Evolutionary conservation across 2,113 vertebrate genomes (phyloP).

Genomic region (Trichechus manatus): DNA sequence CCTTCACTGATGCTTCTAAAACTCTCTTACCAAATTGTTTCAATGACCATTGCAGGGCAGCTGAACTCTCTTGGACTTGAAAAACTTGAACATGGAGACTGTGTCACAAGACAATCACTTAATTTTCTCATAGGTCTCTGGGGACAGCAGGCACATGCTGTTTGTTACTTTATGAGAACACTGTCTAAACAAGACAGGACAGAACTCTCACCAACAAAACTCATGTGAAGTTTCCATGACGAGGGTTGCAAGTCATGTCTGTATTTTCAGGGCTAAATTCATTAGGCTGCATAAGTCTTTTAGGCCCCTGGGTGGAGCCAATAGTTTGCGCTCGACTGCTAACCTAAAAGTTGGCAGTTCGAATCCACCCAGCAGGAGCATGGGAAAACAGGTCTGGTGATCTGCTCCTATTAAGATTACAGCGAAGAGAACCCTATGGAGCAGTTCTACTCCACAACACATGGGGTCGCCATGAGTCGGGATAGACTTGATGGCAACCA

Average conservation of each 20-base stretch:
- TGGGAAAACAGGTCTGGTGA: background rate
- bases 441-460: background rate
- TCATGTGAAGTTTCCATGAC: background rate
- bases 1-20: background rate
- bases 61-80: background rate
- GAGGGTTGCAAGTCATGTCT: background rate
- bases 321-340: background rate
- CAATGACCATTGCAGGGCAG: background rate
- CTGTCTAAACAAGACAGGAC: background rate
- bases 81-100: background rate
- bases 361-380: background rate
- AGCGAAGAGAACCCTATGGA: background rate
- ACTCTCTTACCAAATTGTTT: conserved; percentile 6
- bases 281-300: background rate
- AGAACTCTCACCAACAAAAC: background rate
- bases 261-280: background rate
- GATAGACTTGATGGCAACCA: background rate
- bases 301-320: background rate
- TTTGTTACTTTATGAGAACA: conserved; percentile 51
- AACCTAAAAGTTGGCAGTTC: background rate
- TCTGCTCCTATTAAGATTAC: background rate
- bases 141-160: conserved; percentile 42
- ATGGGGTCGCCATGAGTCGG: background rate
- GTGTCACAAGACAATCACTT: conserved; percentile 14
- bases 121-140: conserved; percentile 47